Base-by-base conservation (phyloP, 2,113 vertebrate genomes). In the Bos javanicus region DNA sequence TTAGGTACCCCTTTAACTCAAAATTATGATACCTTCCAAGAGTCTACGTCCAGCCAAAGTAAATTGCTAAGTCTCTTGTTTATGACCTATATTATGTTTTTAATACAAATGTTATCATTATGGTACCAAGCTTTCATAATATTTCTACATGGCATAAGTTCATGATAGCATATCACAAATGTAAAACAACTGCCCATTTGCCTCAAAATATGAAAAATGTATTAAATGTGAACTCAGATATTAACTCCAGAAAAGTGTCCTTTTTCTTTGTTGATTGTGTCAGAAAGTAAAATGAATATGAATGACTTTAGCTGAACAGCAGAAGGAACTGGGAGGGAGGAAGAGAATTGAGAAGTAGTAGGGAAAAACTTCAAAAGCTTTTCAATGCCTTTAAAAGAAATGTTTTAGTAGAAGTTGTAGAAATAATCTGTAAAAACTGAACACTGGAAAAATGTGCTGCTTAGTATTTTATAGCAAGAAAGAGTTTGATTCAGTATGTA, bases 221-320 rank as follows among this genome's bases (percentile, higher is more conserved):
- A 91, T 96, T 98, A 96, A 86, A 36, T 57, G 19, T 91, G 43
- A 97, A 67, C 4, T 94, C 54, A 39, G 78, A 88, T 95, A 97
- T 95, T 96, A 95, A 96, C 90, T 97, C 98, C 94, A 90, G 33
- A 96, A 98, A 97, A 94, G 10, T 95, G 78, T 95, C 57, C 28
- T 97, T 98, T 98, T 93, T 88, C 86, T 95, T 97, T 97, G 92
- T 97, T 97, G 98, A 97, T 96, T 98, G 87, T 97, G 97, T 98
- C 95, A 98, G 74, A 97, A 98, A 97, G 60, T 98, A 97, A 98
- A 98, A 98, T 98, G 97, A 82, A 96, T 98, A 94, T 98, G 98
- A 99, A 98, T 98, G 98, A 98, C 96, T 99, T 97, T 81, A 96
- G 46, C 87, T 97, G 95, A 98, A 97, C 95, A 96, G 76, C 96